Percentiles rank a stretch among this genome's conserved stretches.
These are phyloP conservation scores for Vanessa atalanta DNA, from an alignment of 1,140 invertebrate species.

Conservation along the genomic window DNA sequence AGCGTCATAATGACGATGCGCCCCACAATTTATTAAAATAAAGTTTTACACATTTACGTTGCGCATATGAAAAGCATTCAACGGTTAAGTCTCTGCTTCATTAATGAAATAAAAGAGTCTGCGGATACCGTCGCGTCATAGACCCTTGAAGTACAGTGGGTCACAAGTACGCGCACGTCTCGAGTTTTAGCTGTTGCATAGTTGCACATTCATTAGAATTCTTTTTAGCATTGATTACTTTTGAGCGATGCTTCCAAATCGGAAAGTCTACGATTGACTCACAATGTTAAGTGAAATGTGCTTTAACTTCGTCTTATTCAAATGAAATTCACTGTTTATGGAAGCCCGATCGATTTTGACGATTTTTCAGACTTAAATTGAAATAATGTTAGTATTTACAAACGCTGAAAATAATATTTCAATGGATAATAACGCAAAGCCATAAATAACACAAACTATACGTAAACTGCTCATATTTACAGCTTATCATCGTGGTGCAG, in stretches of 20 bases:
- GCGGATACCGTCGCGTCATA: slow-evolving; percentile 31
- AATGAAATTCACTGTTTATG: not conserved
- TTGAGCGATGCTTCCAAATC: not conserved
- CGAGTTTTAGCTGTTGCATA: slow-evolving; percentile 21
- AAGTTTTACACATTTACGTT: slow-evolving; percentile 27
- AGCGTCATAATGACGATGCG: slow-evolving; percentile 24
- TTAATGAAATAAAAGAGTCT: slow-evolving; percentile 34
- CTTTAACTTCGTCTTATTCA: too few relatives aligned
- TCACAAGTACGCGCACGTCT: slow-evolving; percentile 26
- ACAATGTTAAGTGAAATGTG: too few relatives aligned
- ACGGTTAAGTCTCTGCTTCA: slow-evolving; percentile 28
- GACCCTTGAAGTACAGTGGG: slow-evolving; percentile 22
- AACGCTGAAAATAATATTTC: slow-evolving; percentile 10
- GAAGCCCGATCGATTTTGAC: not conserved
- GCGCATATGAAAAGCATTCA: slow-evolving; percentile 25
- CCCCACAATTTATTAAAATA: slow-evolving; percentile 23
- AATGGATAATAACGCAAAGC: slow-evolving; percentile 9
- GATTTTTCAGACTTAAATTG: not conserved
- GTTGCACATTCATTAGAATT: not conserved
- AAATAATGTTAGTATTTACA: slow-evolving; percentile 4
- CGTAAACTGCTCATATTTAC: slow-evolving; percentile 31
- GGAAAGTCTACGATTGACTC: too few relatives aligned
- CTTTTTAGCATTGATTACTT: not conserved
- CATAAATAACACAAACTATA: slow-evolving; percentile 27
- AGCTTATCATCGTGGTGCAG: slow-evolving; percentile 31